Base-by-base conservation (phyloP, 2,888 invertebrate species). In the Amorpha juglandis region DNA sequence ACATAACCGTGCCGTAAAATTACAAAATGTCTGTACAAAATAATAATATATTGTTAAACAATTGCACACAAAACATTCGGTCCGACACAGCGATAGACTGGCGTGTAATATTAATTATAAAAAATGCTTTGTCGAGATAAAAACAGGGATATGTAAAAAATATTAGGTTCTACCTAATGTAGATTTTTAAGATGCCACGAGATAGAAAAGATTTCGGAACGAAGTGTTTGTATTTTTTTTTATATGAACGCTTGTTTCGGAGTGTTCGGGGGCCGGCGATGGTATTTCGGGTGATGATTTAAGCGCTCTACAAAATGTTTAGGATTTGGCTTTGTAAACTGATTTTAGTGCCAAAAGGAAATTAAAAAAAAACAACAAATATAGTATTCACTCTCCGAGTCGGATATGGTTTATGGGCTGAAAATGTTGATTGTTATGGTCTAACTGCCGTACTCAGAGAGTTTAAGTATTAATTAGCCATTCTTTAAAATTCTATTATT, bases 91-190 rank as follows among this genome's bases (percentile, higher is more conserved):
- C 16, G 38, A 52, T 27, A 27, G 52, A 33, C 21, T 27, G 52
- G 52, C 27, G 27, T 9, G 55, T 14, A n/a, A 4, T 27, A 27
- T 1, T 27, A 27, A 3, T 27, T 27, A 27, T 27, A 27, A 27
- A n/a, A 27, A 27, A 27, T 27, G 27, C 27, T 27, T 27, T 27
- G 7, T 48, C 35, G 55, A 16, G 1, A 4, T 9, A 9, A 33
- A 27, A 38, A 58, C 58, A 58, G 55, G 55, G 55, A 55, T 6
- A 33, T 53, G 16, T 55, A 16, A 35, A 2, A 53, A 53, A 33
- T 9, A 55, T 16, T 55, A 58, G 55, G 16, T 55, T 58, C 58
- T 58, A 58, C 58, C 12, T 42, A 16, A 19, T 42, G 58, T 58
- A 58, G 58, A 42, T 16, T 50, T 50, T 19, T 19, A 19, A 19